These are phyloP conservation scores for Didymodactylos carnosus DNA, from an alignment of 2,888 invertebrate genomes.

Conservation along the genomic window DNA sequence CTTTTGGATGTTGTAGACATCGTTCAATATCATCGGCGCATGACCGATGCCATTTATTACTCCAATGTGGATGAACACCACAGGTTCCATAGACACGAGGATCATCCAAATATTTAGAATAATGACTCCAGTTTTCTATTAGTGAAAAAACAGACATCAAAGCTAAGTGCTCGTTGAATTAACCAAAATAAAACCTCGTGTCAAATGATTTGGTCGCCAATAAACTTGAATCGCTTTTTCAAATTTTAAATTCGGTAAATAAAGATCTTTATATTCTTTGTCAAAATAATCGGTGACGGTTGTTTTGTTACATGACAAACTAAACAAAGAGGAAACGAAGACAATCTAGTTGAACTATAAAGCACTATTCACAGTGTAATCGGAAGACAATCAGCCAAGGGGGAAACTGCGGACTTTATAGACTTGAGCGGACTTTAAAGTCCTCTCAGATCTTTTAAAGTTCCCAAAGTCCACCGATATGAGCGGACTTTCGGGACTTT, in stretches of 20 bases:
- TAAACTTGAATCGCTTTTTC: not conserved
- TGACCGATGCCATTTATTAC: not conserved
- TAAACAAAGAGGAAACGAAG: too few relatives aligned
- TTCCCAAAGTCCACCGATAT: too few relatives aligned
- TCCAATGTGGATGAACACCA: not conserved
- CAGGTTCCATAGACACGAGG: not conserved
- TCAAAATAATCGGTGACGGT: not conserved
- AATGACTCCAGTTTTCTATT: not conserved
- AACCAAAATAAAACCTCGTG: not conserved
- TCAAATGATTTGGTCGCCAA: not conserved
- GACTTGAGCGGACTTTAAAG: too few relatives aligned
- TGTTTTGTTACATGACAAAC: too few relatives aligned
- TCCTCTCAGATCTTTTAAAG: too few relatives aligned
- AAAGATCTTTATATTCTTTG: not conserved
- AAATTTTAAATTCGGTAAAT: not conserved
- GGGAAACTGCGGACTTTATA: too few relatives aligned
- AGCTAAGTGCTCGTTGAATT: too few relatives aligned
- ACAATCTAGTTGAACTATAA: too few relatives aligned
- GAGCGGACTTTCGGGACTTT: too few relatives aligned
- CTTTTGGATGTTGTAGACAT: not conserved
- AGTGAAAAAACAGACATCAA: not conserved
- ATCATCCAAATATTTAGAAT: not conserved
- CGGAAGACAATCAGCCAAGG: too few relatives aligned
- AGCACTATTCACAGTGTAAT: too few relatives aligned
- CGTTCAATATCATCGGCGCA: not conserved